Conservation (phyloP, 2,113 vertebrate genomes). For the Gadus macrocephalus region DNA sequence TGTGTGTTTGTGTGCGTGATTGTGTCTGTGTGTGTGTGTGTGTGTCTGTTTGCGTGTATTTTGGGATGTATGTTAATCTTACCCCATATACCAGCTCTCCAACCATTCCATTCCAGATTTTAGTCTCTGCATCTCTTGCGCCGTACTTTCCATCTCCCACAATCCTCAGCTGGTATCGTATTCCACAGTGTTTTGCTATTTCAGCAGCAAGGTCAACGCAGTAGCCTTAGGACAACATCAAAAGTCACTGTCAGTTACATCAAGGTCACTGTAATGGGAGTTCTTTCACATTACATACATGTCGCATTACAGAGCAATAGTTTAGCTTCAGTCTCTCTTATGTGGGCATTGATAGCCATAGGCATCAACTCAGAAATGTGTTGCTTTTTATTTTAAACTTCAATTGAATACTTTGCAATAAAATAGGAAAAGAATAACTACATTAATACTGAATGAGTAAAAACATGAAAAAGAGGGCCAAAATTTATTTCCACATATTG, state of each 20-base stretch:
- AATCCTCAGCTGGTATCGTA: slow-evolving; percentile 94
- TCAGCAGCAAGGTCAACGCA: slow-evolving; percentile 95
- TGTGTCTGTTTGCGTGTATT: slow-evolving; percentile 29
- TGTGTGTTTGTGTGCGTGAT: background rate
- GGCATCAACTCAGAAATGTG: no score
- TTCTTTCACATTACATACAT: no score
- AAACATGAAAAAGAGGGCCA: no score
- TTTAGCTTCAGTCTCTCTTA: no score
- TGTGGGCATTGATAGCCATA: no score
- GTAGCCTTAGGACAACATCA: slow-evolving; percentile 81
- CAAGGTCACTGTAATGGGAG: no score
- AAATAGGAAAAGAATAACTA: no score
- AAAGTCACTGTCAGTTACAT: background rate
- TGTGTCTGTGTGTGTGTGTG: background rate
- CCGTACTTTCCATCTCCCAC: slow-evolving; percentile 97
- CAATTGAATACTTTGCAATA: no score
- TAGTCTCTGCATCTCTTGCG: slow-evolving; percentile 95
- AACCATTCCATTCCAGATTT: slow-evolving; percentile 99
- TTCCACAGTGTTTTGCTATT: slow-evolving; percentile 95
- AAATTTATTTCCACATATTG: no score
- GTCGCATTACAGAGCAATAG: no score
- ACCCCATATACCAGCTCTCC: slow-evolving; percentile 98
- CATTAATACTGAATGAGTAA: no score
- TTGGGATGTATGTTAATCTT: slow-evolving; percentile 52
- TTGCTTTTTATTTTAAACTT: no score